Evolutionary conservation across 2,888 invertebrate genomes (phyloP).

Genomic region (Aricia artaxerxes): DNA sequence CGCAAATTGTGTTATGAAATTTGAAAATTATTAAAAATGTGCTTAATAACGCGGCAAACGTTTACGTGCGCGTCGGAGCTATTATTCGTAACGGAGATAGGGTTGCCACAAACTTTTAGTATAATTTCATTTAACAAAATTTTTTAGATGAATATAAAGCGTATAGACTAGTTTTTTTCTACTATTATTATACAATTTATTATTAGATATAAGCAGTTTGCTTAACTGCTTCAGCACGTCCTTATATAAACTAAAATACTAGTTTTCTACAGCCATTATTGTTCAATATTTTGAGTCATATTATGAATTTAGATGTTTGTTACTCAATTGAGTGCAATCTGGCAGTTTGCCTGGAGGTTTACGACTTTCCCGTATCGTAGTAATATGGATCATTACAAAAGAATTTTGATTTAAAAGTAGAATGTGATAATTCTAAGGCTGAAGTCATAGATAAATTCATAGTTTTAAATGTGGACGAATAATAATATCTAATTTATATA

Average conservation of each 20-base stretch:
- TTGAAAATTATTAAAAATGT: slow-evolving; percentile 30
- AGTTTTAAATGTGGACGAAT: no score
- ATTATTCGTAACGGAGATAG: not conserved
- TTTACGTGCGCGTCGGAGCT: slow-evolving; percentile 3
- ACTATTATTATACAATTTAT: no score
- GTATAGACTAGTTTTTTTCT: no score
- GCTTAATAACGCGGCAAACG: slow-evolving; percentile 29
- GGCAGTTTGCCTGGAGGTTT: not conserved
- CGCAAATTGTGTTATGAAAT: slow-evolving; percentile 33
- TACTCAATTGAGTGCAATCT: not conserved
- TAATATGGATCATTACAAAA: not conserved
- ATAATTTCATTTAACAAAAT: not conserved
- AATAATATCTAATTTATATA: no score
- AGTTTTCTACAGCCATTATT: not conserved
- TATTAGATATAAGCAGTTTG: not conserved
- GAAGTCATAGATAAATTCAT: not conserved
- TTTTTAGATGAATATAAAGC: not conserved
- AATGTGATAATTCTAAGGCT: not conserved
- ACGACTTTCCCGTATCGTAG: not conserved
- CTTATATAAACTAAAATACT: not conserved
- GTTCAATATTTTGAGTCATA: not conserved
- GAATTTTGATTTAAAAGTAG: not conserved
- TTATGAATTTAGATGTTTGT: not conserved
- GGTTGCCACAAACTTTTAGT: not conserved
- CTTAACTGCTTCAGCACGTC: not conserved